These are phyloP conservation scores for Drosophila paucipuncta DNA, from an alignment of 2,888 invertebrate species.

Conservation along the genomic window DNA sequence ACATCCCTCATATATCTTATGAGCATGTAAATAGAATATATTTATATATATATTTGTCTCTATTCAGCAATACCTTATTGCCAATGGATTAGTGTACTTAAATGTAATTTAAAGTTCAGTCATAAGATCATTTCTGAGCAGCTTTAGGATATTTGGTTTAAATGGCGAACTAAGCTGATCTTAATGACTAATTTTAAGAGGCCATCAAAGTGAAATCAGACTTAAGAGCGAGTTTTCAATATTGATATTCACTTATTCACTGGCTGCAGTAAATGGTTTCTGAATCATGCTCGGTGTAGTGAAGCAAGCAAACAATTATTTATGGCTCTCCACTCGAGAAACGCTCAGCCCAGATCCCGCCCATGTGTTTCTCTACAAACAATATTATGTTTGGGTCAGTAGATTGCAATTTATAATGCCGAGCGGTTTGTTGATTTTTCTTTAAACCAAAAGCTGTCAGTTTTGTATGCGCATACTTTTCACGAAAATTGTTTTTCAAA, in stretches of 20 bases:
- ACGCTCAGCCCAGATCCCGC: slow-evolving; percentile 29
- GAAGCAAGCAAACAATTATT: slow-evolving; percentile 24
- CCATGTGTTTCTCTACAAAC: slow-evolving; percentile 61
- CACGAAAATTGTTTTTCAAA: slow-evolving; percentile 79
- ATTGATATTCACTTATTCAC: background rate
- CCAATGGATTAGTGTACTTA: background rate
- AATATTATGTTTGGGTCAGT: slow-evolving; percentile 65
- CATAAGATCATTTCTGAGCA: fast-evolving
- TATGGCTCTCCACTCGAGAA: slow-evolving; percentile 17
- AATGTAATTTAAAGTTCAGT: background rate
- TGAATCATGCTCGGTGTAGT: background rate
- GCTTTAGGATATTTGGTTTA: background rate
- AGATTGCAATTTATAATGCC: slow-evolving; percentile 71
- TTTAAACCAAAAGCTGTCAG: slow-evolving; percentile 71
- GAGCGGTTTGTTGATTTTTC: slow-evolving; percentile 72
- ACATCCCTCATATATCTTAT: background rate
- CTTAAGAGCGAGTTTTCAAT: background rate
- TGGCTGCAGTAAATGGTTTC: background rate
- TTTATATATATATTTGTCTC: no score
- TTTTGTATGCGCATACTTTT: slow-evolving; percentile 79
- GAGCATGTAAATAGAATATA: background rate
- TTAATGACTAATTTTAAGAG: background rate
- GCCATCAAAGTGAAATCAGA: background rate
- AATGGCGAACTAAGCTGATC: background rate
- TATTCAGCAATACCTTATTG: background rate